These are phyloP conservation scores for Euzophera pinguis DNA, from an alignment of 2,888 invertebrate genomes.

Conservation along the genomic window DNA sequence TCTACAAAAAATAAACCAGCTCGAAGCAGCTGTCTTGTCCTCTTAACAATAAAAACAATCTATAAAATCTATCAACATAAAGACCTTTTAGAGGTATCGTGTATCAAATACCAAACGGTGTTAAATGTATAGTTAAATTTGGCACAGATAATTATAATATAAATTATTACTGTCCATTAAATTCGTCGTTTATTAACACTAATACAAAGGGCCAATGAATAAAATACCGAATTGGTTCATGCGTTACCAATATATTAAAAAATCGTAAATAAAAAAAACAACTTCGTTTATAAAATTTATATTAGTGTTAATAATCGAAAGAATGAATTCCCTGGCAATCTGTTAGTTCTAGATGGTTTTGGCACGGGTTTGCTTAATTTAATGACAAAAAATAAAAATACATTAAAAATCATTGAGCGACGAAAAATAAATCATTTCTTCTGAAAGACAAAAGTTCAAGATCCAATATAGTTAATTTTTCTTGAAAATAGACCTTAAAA, in stretches of 20 bases:
- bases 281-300: neutral
- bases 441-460: conserved; percentile 39
- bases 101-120: conserved; percentile 32
- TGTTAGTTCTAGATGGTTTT: conserved; percentile 64
- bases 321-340: conserved; percentile 34
- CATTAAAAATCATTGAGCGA: conserved; percentile 23
- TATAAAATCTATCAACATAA: conserved; percentile 79
- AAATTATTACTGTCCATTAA: conserved; percentile 40
- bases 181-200: conserved; percentile 4
- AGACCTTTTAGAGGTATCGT: conserved; percentile 52
- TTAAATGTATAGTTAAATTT: conserved; percentile 55
- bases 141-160: conserved; percentile 58
- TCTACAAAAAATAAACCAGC: conserved; percentile 58
- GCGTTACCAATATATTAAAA: neutral
- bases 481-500: conserved; percentile 53
- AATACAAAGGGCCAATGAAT: neutral
- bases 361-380: conserved; percentile 42
- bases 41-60: conserved; percentile 79
- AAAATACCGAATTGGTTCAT: neutral
- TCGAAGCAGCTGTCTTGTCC: conserved; percentile 60
- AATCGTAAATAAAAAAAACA: too few relatives aligned
- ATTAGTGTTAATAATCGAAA: conserved; percentile 5
- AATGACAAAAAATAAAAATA: conserved; percentile 26
- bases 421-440: conserved; percentile 32
- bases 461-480: conserved; percentile 38